A percentile compares a stretch with the other conserved stretches of the same genome.
Evolutionary conservation across 2,797 vertebrate genomes (phyloP).

Genomic region (Anas flavirostris): DNA sequence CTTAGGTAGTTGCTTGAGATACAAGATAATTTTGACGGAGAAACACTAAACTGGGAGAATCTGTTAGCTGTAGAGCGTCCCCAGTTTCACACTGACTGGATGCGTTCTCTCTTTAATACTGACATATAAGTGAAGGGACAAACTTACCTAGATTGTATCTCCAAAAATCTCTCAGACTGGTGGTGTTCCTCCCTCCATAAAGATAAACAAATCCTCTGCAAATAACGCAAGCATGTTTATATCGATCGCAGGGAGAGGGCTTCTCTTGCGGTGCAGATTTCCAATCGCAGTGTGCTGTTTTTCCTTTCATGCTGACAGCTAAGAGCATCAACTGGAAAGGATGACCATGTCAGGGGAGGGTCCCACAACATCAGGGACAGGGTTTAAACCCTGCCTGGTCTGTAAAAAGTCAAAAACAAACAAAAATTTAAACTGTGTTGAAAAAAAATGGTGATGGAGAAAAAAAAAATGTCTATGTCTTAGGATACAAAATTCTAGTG

Average conservation of each 20-base stretch:
- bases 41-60: not conserved
- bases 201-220: conserved; percentile 81
- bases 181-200: conserved; percentile 81
- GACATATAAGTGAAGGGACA: not conserved
- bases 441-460: fast-evolving
- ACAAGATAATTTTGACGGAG: not conserved
- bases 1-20: not conserved
- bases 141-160: conserved; percentile 85
- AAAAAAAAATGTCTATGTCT: not conserved
- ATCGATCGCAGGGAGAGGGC: conserved; percentile 82
- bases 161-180: conserved; percentile 86
- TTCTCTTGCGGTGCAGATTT: conserved; percentile 31
- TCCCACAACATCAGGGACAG: not conserved
- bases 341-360: not conserved
- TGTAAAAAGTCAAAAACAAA: not conserved
- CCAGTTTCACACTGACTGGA: fast-evolving
- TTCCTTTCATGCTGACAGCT: conserved; percentile 24
- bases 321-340: not conserved
- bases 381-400: not conserved
- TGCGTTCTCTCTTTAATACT: not conserved
- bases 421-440: not conserved
- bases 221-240: conserved; percentile 83
- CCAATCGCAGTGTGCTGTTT: not conserved
- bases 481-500: not conserved
- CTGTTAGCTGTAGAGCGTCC: not conserved